These are phyloP conservation scores for Dryomyza anilis DNA, from an alignment of 2,888 invertebrate genomes.

Conservation along the genomic window DNA sequence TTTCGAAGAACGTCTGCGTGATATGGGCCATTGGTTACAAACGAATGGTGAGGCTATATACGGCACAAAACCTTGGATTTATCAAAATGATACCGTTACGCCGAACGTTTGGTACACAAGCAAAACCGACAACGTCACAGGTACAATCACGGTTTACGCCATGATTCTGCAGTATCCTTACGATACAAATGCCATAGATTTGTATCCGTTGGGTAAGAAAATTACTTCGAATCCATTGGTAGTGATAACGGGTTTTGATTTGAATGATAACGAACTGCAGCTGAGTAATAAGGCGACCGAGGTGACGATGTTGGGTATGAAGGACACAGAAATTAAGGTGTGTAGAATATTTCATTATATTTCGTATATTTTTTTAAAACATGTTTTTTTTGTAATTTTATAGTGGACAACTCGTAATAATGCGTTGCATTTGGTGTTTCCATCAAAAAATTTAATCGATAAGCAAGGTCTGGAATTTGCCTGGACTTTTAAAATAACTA, in stretches of 20 bases:
- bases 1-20: conserved; percentile 80
- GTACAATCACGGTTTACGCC: conserved; percentile 66
- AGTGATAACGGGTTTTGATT: conserved; percentile 42
- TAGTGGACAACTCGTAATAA: conserved; percentile 49
- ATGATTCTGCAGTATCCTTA: conserved; percentile 74
- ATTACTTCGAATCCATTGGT: conserved; percentile 34
- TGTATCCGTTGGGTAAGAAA: conserved; percentile 60
- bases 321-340: conserved; percentile 44
- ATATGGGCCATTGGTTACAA: conserved; percentile 80
- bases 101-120: conserved; percentile 76
- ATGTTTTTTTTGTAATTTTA: conserved; percentile 25
- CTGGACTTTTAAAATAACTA: conserved; percentile 58
- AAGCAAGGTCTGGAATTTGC: conserved; percentile 52
- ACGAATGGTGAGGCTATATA: conserved; percentile 91
- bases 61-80: conserved; percentile 74
- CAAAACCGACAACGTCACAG: conserved; percentile 30
- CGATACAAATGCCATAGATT: conserved; percentile 62
- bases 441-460: conserved; percentile 56
- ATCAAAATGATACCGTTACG: conserved; percentile 81
- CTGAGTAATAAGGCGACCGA: conserved; percentile 35
- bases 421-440: conserved; percentile 51
- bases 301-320: conserved; percentile 65
- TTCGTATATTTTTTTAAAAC: conserved; percentile 46
- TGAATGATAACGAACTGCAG: conserved; percentile 25
- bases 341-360: conserved; percentile 26